Evolutionary conservation across 2,888 invertebrate genomes (phyloP).

Genomic region (Lasioglossum pauxillum): DNA sequence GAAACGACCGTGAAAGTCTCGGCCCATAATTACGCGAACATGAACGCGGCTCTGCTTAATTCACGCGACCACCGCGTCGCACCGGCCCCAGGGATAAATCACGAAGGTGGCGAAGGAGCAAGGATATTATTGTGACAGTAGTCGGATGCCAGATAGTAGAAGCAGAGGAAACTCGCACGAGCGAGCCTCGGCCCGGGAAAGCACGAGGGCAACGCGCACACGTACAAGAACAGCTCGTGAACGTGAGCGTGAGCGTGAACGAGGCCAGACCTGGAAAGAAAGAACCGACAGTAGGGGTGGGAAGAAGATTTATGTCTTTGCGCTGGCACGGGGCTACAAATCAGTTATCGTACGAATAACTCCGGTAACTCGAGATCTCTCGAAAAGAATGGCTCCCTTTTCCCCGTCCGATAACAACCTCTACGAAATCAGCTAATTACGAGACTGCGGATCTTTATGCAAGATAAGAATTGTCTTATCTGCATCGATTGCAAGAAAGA

Average conservation of each 20-base stretch:
- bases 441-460: too few relatives aligned
- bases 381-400: conserved; percentile 21
- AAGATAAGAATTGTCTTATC: too few relatives aligned
- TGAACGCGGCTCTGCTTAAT: conserved; percentile 11
- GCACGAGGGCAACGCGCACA: background rate
- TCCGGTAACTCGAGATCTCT: conserved; percentile 22
- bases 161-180: conserved; percentile 41
- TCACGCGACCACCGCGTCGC: background rate
- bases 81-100: conserved; percentile 46
- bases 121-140: conserved; percentile 61
- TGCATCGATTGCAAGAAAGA: too few relatives aligned
- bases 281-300: conserved; percentile 29
- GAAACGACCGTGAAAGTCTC: conserved; percentile 1
- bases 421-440: background rate
- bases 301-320: conserved; percentile 64
- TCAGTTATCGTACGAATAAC: conserved; percentile 62
- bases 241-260: conserved; percentile 41
- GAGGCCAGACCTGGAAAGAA: conserved; percentile 39
- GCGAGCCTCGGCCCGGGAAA: background rate
- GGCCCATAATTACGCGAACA: conserved; percentile 27
- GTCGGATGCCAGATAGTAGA: conserved; percentile 52
- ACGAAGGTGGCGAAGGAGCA: conserved; percentile 48
- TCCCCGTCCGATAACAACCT: background rate
- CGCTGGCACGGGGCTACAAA: conserved; percentile 54
- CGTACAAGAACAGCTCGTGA: background rate